Evolutionary conservation across 2,113 vertebrate genomes (phyloP).

Genomic region (Proteles cristata): DNA sequence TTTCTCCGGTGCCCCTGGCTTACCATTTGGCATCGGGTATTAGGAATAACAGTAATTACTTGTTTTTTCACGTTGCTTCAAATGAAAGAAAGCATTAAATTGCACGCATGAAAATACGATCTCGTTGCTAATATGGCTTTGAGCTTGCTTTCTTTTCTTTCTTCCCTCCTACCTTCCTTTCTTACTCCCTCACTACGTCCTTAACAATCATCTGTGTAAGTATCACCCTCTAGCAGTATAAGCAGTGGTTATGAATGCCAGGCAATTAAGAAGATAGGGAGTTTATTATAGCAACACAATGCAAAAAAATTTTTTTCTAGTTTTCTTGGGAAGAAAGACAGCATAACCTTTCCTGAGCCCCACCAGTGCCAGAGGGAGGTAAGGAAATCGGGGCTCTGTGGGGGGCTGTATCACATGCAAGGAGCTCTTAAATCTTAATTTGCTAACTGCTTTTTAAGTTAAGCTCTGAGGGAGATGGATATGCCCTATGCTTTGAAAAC

Average conservation of each 20-base stretch:
- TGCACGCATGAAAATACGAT: constrained; percentile 53
- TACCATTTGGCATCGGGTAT: constrained; percentile 57
- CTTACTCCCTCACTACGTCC: neutral
- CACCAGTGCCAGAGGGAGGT: rapidly evolving
- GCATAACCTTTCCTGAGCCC: neutral
- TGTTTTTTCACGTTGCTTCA: constrained; percentile 65
- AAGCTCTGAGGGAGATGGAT: neutral
- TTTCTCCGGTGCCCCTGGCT: neutral
- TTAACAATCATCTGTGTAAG: neutral
- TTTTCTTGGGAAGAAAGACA: neutral
- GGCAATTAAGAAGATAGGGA: neutral
- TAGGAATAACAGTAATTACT: constrained; percentile 69
- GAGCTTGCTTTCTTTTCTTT: neutral
- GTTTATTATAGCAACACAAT: rapidly evolving
- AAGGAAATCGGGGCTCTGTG: rapidly evolving
- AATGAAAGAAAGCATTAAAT: constrained; percentile 64
- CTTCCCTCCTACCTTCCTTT: neutral
- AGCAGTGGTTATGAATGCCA: neutral
- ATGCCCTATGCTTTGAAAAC: neutral
- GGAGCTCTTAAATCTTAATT: neutral
- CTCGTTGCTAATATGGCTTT: constrained; percentile 43
- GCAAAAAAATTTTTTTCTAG: too few relatives aligned
- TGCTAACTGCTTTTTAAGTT: neutral
- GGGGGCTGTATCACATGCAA: rapidly evolving
- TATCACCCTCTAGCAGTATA: neutral